These are phyloP conservation scores for Frieseomelitta varia DNA, from an alignment of 1,140 invertebrate species.

Conservation along the genomic window DNA sequence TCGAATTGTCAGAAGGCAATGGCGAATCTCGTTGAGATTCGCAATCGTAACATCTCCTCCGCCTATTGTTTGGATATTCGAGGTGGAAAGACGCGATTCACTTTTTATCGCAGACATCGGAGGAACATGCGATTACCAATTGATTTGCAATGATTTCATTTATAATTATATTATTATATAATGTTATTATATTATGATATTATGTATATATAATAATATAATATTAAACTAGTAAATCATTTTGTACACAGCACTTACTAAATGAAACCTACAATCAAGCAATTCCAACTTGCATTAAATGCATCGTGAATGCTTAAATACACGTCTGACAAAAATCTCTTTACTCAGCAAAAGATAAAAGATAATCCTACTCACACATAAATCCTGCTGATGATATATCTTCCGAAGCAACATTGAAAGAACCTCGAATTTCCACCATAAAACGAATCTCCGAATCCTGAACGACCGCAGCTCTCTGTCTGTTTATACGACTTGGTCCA, in stretches of 20 bases:
- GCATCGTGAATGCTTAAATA: not conserved
- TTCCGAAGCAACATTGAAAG: not conserved
- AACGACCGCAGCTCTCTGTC: not conserved
- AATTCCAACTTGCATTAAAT: not conserved
- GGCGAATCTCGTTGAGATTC: not conserved
- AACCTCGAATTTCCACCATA: not conserved
- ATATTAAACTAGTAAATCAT: not conserved
- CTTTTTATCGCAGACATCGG: not conserved
- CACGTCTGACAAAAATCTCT: not conserved
- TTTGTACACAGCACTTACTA: not conserved
- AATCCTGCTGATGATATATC: not conserved
- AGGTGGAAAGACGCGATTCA: not conserved
- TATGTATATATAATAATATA: too few species aligned
- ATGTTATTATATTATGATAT: too few species aligned
- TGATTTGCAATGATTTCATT: too few species aligned
- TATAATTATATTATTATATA: too few species aligned
- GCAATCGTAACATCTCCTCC: not conserved
- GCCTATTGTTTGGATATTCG: not conserved
- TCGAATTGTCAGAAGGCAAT: not conserved
- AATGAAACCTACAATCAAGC: not conserved
- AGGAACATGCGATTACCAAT: too few species aligned
- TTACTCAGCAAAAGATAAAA: not conserved
- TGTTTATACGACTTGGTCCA: constrained; percentile 13
- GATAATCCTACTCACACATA: not conserved
- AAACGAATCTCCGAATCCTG: not conserved